These are phyloP conservation scores for Microtus oregoni DNA, from an alignment of 2,113 vertebrate species.

Conservation along the genomic window DNA sequence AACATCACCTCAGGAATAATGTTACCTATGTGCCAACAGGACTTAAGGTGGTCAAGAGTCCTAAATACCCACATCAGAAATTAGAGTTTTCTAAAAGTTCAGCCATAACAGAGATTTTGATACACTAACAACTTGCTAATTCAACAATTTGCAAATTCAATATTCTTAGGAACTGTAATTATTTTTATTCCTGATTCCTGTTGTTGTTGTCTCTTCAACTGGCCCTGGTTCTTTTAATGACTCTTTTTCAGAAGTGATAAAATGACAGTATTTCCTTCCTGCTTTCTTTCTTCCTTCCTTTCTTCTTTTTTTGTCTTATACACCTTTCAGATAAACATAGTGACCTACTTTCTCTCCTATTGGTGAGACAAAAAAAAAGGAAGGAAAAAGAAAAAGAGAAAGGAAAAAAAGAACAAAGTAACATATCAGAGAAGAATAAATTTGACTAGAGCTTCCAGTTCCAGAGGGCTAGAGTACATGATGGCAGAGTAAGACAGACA, in stretches of 20 bases:
- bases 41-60: background rate
- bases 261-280: too few relatives aligned
- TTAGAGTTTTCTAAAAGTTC: background rate
- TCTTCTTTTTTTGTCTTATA: too few relatives aligned
- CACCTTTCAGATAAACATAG: background rate
- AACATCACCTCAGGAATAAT: background rate
- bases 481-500: background rate
- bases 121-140: background rate
- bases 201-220: background rate
- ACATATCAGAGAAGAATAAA: background rate
- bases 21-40: background rate
- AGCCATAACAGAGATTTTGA: background rate
- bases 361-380: background rate
- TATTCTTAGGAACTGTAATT: background rate
- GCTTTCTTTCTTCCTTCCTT: too few relatives aligned
- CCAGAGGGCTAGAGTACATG: background rate
- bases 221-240: background rate
- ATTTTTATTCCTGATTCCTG: background rate
- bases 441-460: background rate
- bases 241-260: background rate
- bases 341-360: background rate
- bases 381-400: too few relatives aligned
- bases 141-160: background rate
- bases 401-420: background rate
- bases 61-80: background rate